A percentile compares a stretch with the other conserved stretches of the same genome.
phyloP scores from a whole-genome alignment of 2,113 vertebrate species.

The Scartelaos histophorus region DNA sequence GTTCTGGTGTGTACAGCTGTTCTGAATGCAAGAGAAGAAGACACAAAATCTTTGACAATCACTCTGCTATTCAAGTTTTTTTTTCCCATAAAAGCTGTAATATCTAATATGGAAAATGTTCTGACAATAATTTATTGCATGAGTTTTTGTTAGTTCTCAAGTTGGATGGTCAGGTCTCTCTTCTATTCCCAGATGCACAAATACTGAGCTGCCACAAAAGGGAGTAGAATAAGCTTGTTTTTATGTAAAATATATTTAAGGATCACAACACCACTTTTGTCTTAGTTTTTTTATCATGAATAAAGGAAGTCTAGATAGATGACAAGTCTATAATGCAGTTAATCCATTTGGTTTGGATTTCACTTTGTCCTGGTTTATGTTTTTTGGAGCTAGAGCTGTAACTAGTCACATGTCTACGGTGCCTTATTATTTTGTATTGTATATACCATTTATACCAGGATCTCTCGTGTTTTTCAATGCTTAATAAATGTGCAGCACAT shows the following conservation, averaged over 20 bases:
- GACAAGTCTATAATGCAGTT: constrained; percentile 24
- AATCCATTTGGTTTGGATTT: constrained; percentile 34
- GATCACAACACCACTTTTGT: constrained; percentile 78
- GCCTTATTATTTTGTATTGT: constrained; percentile 66
- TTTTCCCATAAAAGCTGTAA: constrained; percentile 26
- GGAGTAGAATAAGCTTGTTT: constrained; percentile 66
- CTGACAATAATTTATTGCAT: constrained; percentile 75
- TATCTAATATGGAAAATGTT: constrained; percentile 34
- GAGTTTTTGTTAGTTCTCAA: constrained; percentile 51
- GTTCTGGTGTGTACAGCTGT: constrained; percentile 17
- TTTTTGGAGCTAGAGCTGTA: constrained; percentile 46
- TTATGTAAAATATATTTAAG: constrained; percentile 82
- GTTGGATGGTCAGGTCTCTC: constrained; percentile 38
- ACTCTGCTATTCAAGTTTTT: constrained; percentile 27
- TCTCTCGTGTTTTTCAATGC: constrained; percentile 52
- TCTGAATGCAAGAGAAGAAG: constrained; percentile 5
- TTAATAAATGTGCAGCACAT: constrained; percentile 73
- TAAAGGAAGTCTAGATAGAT: constrained; percentile 59
- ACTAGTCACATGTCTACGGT: constrained; percentile 61
- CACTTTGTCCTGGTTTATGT: constrained; percentile 21
- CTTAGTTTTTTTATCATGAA: constrained; percentile 73
- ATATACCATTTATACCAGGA: constrained; percentile 61
- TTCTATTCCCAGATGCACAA: constrained; percentile 52
- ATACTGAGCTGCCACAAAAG: constrained; percentile 59
- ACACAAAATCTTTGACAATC: constrained; percentile 64